Percentiles rank a stretch among this genome's conserved stretches.
Conservation (phyloP, 2,113 vertebrate species). For the Lampris megalopsis region DNA sequence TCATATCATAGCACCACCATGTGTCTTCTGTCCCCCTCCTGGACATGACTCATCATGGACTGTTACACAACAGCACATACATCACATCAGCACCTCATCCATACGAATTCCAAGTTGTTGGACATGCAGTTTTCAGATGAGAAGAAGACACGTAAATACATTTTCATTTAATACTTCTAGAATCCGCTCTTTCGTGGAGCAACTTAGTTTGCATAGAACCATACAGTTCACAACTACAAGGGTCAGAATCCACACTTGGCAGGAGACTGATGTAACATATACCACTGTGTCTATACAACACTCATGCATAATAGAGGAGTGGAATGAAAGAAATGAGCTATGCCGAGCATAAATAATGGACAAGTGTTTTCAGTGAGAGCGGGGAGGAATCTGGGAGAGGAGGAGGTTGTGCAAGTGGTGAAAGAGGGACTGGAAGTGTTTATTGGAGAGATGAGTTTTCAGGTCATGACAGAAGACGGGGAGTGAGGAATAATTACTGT, state of each 20-base stretch:
- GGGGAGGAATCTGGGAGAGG: conserved; percentile 24
- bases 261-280: too few species aligned
- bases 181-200: not conserved
- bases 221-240: too few species aligned
- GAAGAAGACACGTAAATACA: not conserved
- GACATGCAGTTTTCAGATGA: conserved; percentile 13
- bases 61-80: conserved; percentile 29
- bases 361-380: conserved; percentile 44
- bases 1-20: conserved; percentile 48
- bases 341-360: too few species aligned
- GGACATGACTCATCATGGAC: conserved; percentile 41
- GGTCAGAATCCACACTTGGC: too few species aligned
- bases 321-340: too few species aligned
- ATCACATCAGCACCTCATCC: conserved; percentile 17
- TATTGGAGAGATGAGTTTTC: conserved; percentile 69
- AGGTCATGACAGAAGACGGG: conserved; percentile 60
- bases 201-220: too few species aligned
- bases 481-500: conserved; percentile 66
- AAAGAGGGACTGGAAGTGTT: conserved; percentile 62
- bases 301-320: too few species aligned
- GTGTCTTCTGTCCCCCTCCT: conserved; percentile 1
- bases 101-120: conserved; percentile 17
- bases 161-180: not conserved
- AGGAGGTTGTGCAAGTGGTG: conserved; percentile 46
- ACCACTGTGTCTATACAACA: too few species aligned